Evolutionary conservation across 1,140 invertebrate genomes (phyloP).

Genomic region (Argopecten irradians): DNA sequence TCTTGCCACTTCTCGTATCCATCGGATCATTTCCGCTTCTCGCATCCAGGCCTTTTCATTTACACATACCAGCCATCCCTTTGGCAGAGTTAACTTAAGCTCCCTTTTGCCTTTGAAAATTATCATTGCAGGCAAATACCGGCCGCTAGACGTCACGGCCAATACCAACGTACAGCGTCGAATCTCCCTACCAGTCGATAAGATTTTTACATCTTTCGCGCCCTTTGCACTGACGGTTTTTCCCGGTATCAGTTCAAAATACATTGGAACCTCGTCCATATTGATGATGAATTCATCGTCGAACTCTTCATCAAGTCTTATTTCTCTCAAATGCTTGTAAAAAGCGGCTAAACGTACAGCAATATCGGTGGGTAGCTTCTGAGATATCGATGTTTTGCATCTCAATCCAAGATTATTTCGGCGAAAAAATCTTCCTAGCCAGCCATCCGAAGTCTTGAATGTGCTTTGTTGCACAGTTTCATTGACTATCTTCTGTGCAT

Average conservation of each 20-base stretch:
- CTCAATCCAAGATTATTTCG: background rate
- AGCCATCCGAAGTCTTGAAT: background rate
- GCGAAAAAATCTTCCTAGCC: background rate
- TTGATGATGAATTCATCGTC: background rate
- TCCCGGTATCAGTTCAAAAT: background rate
- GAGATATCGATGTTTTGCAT: background rate
- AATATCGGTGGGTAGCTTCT: background rate
- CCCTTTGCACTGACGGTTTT: background rate
- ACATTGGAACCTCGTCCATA: conserved; percentile 31
- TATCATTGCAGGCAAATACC: conserved; percentile 61
- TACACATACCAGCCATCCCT: conserved; percentile 43
- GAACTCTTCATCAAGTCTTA: background rate
- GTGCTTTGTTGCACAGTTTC: too few species aligned
- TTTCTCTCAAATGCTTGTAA: background rate
- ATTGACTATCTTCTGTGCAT: too few species aligned
- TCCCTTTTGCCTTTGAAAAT: conserved; percentile 65
- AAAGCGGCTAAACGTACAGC: background rate
- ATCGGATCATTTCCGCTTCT: conserved; percentile 53
- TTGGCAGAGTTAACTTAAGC: conserved; percentile 47
- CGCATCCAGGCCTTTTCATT: conserved; percentile 67
- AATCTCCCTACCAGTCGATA: background rate
- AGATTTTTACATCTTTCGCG: background rate
- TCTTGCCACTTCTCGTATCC: conserved; percentile 43
- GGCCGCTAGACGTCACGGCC: conserved; percentile 46
- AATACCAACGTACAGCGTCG: background rate